Percentiles rank a stretch among this genome's conserved stretches.
These are phyloP conservation scores for Danio choprae DNA, from an alignment of 2,797 vertebrate species.

Conservation along the genomic window DNA sequence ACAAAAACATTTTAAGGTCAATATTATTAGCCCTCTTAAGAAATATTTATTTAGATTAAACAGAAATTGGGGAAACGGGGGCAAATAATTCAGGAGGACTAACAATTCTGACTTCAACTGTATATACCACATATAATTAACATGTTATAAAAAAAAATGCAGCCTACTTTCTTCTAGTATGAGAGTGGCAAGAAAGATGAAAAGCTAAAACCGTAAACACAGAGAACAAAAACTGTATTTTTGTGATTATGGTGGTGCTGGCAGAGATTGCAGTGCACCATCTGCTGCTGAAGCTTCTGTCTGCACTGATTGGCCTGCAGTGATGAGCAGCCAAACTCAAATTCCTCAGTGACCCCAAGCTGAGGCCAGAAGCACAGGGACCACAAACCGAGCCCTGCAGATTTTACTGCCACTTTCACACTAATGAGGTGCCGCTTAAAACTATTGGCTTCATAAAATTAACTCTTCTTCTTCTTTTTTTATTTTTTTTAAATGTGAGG, in stretches of 20 bases:
- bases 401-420: constrained; percentile 20
- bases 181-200: not conserved
- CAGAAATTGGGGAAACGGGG: no score
- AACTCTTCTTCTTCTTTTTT: no score
- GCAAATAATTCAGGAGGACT: no score
- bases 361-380: constrained; percentile 18
- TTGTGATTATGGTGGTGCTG: constrained; percentile 35
- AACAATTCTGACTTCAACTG: no score
- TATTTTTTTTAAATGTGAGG: not conserved
- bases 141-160: not conserved
- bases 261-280: constrained; percentile 24
- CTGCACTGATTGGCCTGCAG: constrained; percentile 31
- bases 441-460: constrained; percentile 23
- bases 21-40: no score
- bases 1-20: no score
- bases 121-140: no score
- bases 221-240: constrained; percentile 6
- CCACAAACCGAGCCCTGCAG: not conserved
- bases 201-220: constrained; percentile 18
- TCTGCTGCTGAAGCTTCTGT: constrained; percentile 24
- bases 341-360: constrained; percentile 31
- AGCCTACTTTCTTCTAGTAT: not conserved
- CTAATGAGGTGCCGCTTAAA: constrained; percentile 23
- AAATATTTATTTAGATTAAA: no score
- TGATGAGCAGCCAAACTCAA: constrained; percentile 22